A percentile compares a stretch with the other conserved stretches of the same genome.
Evolutionary conservation across 1,140 invertebrate species (phyloP).

Genomic region (Brevipalpus yothersi): DNA sequence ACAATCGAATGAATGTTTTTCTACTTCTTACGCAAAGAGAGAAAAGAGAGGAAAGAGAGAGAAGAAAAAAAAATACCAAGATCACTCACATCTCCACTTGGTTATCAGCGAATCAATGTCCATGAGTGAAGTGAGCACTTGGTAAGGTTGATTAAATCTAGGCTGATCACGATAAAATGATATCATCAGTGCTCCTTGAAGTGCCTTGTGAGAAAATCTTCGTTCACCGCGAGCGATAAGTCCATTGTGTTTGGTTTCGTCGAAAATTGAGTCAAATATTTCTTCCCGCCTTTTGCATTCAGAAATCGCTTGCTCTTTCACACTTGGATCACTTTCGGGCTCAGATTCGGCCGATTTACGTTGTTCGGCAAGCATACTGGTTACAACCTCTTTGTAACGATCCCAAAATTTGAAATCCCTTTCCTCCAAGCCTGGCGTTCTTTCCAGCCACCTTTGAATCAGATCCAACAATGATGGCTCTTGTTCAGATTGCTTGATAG

Average conservation of each 20-base stretch:
- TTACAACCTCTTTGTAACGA: constrained; percentile 54
- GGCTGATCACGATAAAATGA: constrained; percentile 88
- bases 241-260: constrained; percentile 22
- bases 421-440: constrained; percentile 65
- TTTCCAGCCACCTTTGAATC: constrained; percentile 67
- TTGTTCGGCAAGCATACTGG: constrained; percentile 40
- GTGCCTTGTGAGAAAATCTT: constrained; percentile 59
- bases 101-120: constrained; percentile 93
- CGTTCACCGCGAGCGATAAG: constrained; percentile 35
- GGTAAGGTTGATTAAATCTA: constrained; percentile 84
- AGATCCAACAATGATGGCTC: constrained; percentile 58
- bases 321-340: constrained; percentile 8
- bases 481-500: constrained; percentile 45
- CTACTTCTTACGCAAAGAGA: background rate
- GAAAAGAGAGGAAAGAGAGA: background rate
- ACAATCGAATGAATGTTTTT: too few species aligned
- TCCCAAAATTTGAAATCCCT: constrained; percentile 78
- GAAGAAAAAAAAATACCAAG: background rate
- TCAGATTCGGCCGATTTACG: constrained; percentile 25
- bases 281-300: constrained; percentile 23
- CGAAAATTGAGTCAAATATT: constrained; percentile 69
- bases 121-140: constrained; percentile 74
- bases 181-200: constrained; percentile 92
- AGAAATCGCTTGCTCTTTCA: background rate
- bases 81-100: constrained; percentile 89